Evolutionary conservation across 1,140 invertebrate genomes (phyloP).

Genomic region (Frieseomelitta varia): DNA sequence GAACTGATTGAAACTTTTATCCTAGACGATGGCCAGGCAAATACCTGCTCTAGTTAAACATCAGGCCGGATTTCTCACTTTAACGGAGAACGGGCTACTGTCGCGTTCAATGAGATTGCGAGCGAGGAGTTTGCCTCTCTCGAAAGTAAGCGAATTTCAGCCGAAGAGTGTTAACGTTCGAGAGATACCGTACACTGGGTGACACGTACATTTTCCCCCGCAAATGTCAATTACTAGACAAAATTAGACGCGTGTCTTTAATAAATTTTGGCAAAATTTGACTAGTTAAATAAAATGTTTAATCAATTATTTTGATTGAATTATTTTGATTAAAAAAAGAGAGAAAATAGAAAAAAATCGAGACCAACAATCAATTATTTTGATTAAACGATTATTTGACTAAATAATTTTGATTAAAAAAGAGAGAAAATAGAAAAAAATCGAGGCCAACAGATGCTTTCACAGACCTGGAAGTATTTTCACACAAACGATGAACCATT

Average conservation of each 20-base stretch:
- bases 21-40: slow-evolving; percentile 18
- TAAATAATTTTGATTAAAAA: too few relatives aligned
- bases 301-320: too few relatives aligned
- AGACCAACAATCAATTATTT: too few relatives aligned
- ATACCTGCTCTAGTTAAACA: slow-evolving; percentile 77
- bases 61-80: slow-evolving; percentile 53
- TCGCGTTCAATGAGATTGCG: not conserved
- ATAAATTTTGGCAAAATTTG: too few relatives aligned
- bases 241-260: not conserved
- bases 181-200: too few relatives aligned
- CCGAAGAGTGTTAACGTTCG: not conserved
- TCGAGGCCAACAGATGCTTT: slow-evolving; percentile 16
- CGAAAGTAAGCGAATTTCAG: not conserved
- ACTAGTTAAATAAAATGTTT: too few relatives aligned
- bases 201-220: not conserved
- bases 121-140: not conserved
- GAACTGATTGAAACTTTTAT: slow-evolving; percentile 40
- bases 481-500: not conserved
- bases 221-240: not conserved
- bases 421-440: slow-evolving; percentile 4
- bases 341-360: not conserved
- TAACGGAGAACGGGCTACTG: slow-evolving; percentile 24
- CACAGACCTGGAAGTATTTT: slow-evolving; percentile 55
- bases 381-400: too few relatives aligned
- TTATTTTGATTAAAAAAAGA: too few relatives aligned